A percentile compares a stretch with the other conserved stretches of the same genome.
phyloP scores from a whole-genome alignment of 1,140 invertebrate genomes.

The Magallana angulata region DNA sequence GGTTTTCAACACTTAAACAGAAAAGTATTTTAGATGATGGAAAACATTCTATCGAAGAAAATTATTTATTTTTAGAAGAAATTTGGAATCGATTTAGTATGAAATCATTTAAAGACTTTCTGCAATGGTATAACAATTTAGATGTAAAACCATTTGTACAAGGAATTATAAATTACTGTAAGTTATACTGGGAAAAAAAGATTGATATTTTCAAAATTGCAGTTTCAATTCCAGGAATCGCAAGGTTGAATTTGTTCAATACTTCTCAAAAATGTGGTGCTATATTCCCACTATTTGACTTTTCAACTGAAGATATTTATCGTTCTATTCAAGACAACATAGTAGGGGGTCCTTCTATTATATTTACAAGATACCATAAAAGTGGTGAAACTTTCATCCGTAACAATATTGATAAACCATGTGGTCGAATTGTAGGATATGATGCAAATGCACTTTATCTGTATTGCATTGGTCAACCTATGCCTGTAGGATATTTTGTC shows the following conservation, averaged over 20 bases:
- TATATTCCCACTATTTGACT: conserved; percentile 46
- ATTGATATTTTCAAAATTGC: conserved; percentile 29
- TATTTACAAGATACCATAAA: conserved; percentile 53
- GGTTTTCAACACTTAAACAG: neutral
- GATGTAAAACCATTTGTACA: conserved; percentile 30
- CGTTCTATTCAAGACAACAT: conserved; percentile 43
- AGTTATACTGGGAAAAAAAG: conserved; percentile 31
- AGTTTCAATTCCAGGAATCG: neutral
- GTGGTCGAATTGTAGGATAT: conserved; percentile 44
- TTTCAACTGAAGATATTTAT: conserved; percentile 53
- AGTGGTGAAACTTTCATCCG: conserved; percentile 46
- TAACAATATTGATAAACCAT: neutral
- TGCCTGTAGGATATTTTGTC: conserved; percentile 47
- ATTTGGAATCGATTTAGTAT: conserved; percentile 8
- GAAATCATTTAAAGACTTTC: conserved; percentile 23
- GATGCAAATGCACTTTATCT: conserved; percentile 59
- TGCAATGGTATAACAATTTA: conserved; percentile 39
- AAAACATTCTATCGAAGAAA: neutral
- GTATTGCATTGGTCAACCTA: conserved; percentile 32
- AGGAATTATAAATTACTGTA: conserved; percentile 11
- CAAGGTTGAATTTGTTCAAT: conserved; percentile 7
- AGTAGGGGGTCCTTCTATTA: conserved; percentile 53
- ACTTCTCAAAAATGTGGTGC: neutral
- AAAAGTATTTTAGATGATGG: neutral
- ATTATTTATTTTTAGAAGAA: neutral